These are phyloP conservation scores for Apis florea DNA, from an alignment of 1,140 invertebrate species.

Conservation along the genomic window DNA sequence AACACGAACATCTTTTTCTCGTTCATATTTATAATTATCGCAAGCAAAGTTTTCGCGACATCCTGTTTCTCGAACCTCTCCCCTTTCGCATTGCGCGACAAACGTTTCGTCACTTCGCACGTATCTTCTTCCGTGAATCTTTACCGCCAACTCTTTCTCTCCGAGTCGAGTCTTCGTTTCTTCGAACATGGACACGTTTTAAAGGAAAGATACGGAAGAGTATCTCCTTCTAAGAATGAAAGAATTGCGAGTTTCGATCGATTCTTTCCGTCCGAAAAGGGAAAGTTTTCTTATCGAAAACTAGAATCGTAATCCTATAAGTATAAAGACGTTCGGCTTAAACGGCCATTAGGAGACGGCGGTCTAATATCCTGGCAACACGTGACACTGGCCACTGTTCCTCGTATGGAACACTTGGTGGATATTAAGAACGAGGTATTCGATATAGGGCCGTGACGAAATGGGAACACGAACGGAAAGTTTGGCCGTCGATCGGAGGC, in stretches of 20 bases:
- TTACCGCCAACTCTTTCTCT: too few relatives aligned
- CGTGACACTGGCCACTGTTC: conserved; percentile 63
- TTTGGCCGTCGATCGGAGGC: conserved; percentile 45
- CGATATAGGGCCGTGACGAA: conserved; percentile 58
- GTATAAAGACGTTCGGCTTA: conserved; percentile 66
- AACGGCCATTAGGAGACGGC: conserved; percentile 70
- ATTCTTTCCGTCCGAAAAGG: background rate
- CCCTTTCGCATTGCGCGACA: too few relatives aligned
- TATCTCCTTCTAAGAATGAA: too few relatives aligned
- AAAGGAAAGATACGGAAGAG: too few relatives aligned
- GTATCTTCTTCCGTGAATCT: too few relatives aligned
- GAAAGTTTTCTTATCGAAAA: background rate
- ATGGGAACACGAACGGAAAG: conserved; percentile 50
- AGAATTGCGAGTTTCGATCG: too few relatives aligned
- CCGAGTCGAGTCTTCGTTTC: too few relatives aligned
- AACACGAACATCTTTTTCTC: conserved; percentile 56
- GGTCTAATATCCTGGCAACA: conserved; percentile 70
- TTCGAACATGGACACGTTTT: too few relatives aligned
- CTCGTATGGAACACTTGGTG: conserved; percentile 72
- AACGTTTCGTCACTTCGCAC: too few relatives aligned
- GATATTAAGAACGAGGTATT: conserved; percentile 71
- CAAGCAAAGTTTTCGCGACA: conserved; percentile 56
- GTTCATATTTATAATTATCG: conserved; percentile 63
- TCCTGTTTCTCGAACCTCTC: conserved; percentile 70
- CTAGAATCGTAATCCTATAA: conserved; percentile 34